Percentiles rank a stretch among this genome's conserved stretches.
Evolutionary conservation across 2,888 invertebrate genomes (phyloP).

Genomic region (Drosophila peninsularis): DNA sequence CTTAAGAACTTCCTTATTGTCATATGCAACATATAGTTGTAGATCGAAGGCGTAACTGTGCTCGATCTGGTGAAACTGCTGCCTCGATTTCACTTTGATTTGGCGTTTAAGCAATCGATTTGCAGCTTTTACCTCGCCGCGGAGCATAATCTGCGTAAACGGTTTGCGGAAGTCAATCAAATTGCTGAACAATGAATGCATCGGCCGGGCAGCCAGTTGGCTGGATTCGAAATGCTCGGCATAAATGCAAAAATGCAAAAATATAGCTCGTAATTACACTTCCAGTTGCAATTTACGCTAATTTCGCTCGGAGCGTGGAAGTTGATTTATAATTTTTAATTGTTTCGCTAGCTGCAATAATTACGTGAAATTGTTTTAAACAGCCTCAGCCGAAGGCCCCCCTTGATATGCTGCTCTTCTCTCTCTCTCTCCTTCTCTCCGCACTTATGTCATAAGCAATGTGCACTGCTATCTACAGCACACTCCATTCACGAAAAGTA

Average conservation of each 20-base stretch:
- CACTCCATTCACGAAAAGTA: constrained; percentile 60
- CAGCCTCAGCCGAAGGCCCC: constrained; percentile 13
- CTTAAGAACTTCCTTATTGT: neutral
- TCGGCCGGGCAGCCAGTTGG: constrained; percentile 10
- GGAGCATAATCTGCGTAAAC: constrained; percentile 60
- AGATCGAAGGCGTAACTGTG: constrained; percentile 9
- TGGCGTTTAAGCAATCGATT: constrained; percentile 36
- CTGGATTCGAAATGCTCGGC: constrained; percentile 30
- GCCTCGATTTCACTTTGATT: constrained; percentile 49
- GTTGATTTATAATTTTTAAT: constrained; percentile 55
- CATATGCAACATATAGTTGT: neutral
- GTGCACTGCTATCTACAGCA: constrained; percentile 20
- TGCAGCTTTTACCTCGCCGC: constrained; percentile 37
- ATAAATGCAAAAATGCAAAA: constrained; percentile 55
- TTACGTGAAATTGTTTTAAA: constrained; percentile 48
- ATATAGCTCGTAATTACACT: constrained; percentile 49
- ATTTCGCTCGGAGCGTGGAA: constrained; percentile 56
- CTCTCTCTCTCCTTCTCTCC: neutral
- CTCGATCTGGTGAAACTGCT: constrained; percentile 39
- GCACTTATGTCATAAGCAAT: constrained; percentile 59
- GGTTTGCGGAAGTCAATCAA: constrained; percentile 61
- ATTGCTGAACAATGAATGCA: constrained; percentile 49
- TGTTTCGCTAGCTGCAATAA: constrained; percentile 48
- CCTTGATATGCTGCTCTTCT: no score
- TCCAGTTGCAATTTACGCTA: constrained; percentile 55